Base-by-base conservation (phyloP, 2,888 invertebrate species). In the Meteorus colon region DNA sequence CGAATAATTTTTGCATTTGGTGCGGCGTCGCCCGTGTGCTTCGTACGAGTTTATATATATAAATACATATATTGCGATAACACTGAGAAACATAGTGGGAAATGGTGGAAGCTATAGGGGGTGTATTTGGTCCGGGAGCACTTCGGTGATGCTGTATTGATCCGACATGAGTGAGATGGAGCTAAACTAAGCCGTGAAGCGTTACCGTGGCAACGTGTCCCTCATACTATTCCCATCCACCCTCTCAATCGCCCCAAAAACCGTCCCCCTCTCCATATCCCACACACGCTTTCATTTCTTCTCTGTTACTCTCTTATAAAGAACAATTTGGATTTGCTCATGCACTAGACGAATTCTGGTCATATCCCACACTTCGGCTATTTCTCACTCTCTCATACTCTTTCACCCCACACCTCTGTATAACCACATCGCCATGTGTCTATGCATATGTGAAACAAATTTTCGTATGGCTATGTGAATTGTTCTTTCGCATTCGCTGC, bases 81-180 rank as follows among this genome's bases (percentile, higher is more conserved):
- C 27, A 31, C 27, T 24, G 62, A 63, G 37, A 45, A 69, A 34
- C 62, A 73, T 60, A 41, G 72, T 29, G 67, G 71, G 45, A 72
- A 72, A 74, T 74, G 77, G 76, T 77, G 80, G 69, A 68, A 76
- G 27, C 2, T 48, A 8, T 24, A 67, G 67, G 81, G 85, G 84
- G 83, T 85, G 87, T 85, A 85, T 87, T 87, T 88, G 87, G 89
- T 88, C 88, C 89, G 88, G 88, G 89, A 80, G 83, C 84, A 77
- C 51, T 48, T 72, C 85, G 84, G 82, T 85, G 89, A 89, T 88
- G 89, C 89, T 89, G 89, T 89, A 89, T 89, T 89, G 89, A 89
- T 89, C 89, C 87, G 84, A 79, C 80, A 81, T 76, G 73, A 82
- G 82, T 81, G 83, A 82, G 84, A 85, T 81, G 77, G 85, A 85